phyloP scores from a whole-genome alignment of 2,113 vertebrate genomes.

The Sardina pilchardus region DNA sequence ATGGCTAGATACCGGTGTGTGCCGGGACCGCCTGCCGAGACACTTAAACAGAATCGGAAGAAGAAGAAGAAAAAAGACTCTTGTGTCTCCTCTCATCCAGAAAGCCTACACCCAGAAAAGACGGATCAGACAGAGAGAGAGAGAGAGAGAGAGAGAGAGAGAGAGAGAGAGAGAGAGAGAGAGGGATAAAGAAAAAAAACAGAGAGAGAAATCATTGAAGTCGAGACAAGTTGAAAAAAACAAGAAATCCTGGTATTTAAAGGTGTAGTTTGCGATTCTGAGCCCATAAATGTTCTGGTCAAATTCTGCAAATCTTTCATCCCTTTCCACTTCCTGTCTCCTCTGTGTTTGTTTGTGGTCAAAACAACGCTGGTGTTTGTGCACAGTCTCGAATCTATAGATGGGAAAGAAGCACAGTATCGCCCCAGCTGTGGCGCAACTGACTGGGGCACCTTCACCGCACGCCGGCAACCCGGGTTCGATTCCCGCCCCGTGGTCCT shows the following conservation, averaged over 20 bases:
- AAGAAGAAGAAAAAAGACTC: neutral
- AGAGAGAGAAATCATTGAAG: neutral
- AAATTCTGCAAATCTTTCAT: no score
- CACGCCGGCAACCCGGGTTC: no score
- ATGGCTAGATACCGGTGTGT: neutral
- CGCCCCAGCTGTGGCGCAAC: no score
- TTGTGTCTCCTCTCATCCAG: neutral
- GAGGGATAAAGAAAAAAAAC: conserved; percentile 30
- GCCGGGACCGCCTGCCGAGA: conserved; percentile 16
- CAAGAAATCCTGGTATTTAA: no score
- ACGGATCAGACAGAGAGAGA: neutral
- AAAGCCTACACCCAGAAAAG: neutral
- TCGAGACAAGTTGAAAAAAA: neutral
- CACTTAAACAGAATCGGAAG: conserved; percentile 27
- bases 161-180: conserved; percentile 24
- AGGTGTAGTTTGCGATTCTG: no score
- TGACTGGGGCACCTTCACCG: no score
- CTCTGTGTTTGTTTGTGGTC: neutral
- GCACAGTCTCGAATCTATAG: no score
- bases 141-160: conserved; percentile 21
- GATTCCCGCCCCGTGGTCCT: no score
- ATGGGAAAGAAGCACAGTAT: no score
- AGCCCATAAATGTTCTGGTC: no score
- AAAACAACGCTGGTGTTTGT: neutral
- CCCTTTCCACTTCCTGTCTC: no score